These are phyloP conservation scores for Drosophila atroscutellata DNA, from an alignment of 2,888 invertebrate genomes.

Conservation along the genomic window DNA sequence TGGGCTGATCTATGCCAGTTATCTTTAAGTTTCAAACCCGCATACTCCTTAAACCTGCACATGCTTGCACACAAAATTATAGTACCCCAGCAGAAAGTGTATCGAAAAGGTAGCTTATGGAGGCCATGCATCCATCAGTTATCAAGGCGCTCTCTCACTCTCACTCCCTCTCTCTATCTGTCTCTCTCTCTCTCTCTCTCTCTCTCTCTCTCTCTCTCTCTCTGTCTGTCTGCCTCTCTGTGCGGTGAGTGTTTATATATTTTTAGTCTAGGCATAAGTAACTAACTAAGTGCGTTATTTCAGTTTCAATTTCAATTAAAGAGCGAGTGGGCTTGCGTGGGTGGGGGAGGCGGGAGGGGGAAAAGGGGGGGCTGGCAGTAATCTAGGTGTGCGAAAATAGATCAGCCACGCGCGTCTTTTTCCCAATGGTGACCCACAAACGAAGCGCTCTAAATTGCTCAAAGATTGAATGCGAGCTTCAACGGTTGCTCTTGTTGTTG, in stretches of 20 bases:
- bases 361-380: conserved; percentile 9
- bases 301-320: conserved; percentile 76
- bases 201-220: not conserved
- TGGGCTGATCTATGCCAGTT: not conserved
- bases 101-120: not conserved
- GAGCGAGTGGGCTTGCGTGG: not conserved
- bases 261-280: conserved; percentile 67
- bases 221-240: not conserved
- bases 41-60: not conserved
- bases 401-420: conserved; percentile 49
- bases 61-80: not conserved
- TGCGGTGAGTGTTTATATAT: conserved; percentile 47
- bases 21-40: not conserved
- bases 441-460: conserved; percentile 64
- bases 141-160: conserved; percentile 19
- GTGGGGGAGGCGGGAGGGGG: not conserved
- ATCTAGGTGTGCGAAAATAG: conserved; percentile 71
- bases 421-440: conserved; percentile 50
- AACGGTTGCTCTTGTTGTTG: conserved; percentile 31
- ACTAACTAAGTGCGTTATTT: conserved; percentile 70
- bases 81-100: not conserved
- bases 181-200: accelerated
- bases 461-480: conserved; percentile 49
- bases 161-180: not conserved
- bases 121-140: conserved; percentile 25